Percentiles rank a stretch among this genome's conserved stretches.
phyloP scores from a whole-genome alignment of 2,888 invertebrate genomes.

The Acrobasis suavella region DNA sequence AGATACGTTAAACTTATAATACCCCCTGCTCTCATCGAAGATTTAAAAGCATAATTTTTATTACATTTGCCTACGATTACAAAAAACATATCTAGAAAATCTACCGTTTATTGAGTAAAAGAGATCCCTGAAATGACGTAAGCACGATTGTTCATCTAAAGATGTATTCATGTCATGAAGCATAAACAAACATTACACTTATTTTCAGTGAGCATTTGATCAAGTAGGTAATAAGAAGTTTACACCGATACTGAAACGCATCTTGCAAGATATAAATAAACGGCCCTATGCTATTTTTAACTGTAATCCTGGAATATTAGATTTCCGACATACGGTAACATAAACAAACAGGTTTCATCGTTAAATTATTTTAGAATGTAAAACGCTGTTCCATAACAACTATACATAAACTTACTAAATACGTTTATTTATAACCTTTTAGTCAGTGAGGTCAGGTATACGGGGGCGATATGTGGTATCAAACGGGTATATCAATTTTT shows the following conservation, averaged over 20 bases:
- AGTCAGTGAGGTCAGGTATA: too few relatives aligned
- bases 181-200: neutral
- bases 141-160: neutral
- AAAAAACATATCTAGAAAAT: too few relatives aligned
- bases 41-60: too few relatives aligned
- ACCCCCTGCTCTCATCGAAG: too few relatives aligned
- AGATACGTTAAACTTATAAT: too few relatives aligned
- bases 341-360: slow-evolving; percentile 7
- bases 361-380: slow-evolving; percentile 7
- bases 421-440: too few relatives aligned
- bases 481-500: too few relatives aligned
- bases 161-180: neutral
- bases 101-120: too few relatives aligned
- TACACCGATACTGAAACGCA: neutral
- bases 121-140: neutral
- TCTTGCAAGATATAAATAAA: neutral
- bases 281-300: neutral
- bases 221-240: neutral
- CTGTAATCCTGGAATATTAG: neutral
- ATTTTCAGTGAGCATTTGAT: neutral
- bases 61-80: too few relatives aligned
- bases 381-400: too few relatives aligned
- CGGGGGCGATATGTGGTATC: too few relatives aligned
- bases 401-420: too few relatives aligned
- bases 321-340: neutral